A percentile compares a stretch with the other conserved stretches of the same genome.
These are phyloP conservation scores for Nephrocerus scutellatus DNA, from an alignment of 2,888 invertebrate genomes.

Conservation along the genomic window DNA sequence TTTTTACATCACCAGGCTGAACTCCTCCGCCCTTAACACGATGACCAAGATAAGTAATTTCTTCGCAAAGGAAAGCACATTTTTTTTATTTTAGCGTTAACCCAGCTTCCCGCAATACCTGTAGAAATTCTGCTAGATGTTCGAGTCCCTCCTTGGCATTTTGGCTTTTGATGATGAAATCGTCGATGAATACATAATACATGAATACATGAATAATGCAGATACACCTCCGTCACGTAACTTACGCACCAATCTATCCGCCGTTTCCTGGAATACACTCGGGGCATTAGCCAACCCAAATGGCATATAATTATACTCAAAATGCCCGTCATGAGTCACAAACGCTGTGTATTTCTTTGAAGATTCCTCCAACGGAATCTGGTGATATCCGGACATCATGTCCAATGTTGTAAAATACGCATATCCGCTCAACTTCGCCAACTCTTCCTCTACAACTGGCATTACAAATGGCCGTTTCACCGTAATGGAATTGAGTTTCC, in stretches of 20 bases:
- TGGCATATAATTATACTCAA: slow-evolving; percentile 19
- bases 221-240: no score
- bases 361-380: background rate
- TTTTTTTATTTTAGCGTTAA: slow-evolving; percentile 19
- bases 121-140: slow-evolving; percentile 12
- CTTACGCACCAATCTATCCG: slow-evolving; percentile 7
- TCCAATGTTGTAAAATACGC: background rate
- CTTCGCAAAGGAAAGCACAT: slow-evolving; percentile 20
- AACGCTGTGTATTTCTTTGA: slow-evolving; percentile 9
- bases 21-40: background rate
- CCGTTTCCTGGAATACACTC: slow-evolving; percentile 14
- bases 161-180: slow-evolving; percentile 20
- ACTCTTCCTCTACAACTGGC: background rate
- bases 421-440: background rate
- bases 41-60: slow-evolving; percentile 1
- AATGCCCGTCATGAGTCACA: slow-evolving; percentile 12
- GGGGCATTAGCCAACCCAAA: slow-evolving; percentile 21
- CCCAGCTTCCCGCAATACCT: slow-evolving; percentile 5
- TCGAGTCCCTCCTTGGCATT: slow-evolving; percentile 14
- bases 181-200: slow-evolving; percentile 21
- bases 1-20: no score
- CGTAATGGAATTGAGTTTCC: background rate
- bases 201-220: no score
- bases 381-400: background rate
- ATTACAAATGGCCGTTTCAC: background rate